phyloP scores from a whole-genome alignment of 2,113 vertebrate species.

The Brachypteracias leptosomus region DNA sequence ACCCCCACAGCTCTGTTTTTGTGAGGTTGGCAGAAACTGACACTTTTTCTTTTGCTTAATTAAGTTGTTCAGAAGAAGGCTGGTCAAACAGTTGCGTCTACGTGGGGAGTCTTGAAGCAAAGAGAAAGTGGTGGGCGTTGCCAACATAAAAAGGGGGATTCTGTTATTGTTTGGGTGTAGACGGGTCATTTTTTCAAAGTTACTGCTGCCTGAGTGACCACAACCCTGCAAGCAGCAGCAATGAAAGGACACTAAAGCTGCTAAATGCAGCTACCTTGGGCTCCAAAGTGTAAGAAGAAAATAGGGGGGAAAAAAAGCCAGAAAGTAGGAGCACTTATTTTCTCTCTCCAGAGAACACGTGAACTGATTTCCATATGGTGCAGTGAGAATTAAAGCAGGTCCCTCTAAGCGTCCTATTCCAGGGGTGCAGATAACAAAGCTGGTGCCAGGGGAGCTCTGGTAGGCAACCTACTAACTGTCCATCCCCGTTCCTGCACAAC shows the following conservation, averaged over 20 bases:
- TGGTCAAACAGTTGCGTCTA: slow-evolving; percentile 86
- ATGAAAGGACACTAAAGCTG: slow-evolving; percentile 77
- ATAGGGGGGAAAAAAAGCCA: background rate
- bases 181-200: slow-evolving; percentile 88
- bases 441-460: background rate
- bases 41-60: slow-evolving; percentile 88
- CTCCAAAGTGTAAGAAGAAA: slow-evolving; percentile 37
- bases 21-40: slow-evolving; percentile 83
- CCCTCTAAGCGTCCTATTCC: background rate
- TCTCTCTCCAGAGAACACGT: background rate
- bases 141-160: slow-evolving; percentile 87
- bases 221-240: slow-evolving; percentile 66
- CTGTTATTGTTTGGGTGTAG: slow-evolving; percentile 89
- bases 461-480: background rate
- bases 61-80: slow-evolving; percentile 85
- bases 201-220: slow-evolving; percentile 85
- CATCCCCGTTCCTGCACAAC: no score
- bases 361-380: slow-evolving; percentile 28
- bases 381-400: background rate
- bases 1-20: slow-evolving; percentile 77
- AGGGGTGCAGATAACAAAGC: background rate
- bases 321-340: slow-evolving; percentile 19
- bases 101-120: slow-evolving; percentile 80
- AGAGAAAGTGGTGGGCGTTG: slow-evolving; percentile 84
- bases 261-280: slow-evolving; percentile 74